Conservation (phyloP, 2,888 invertebrate genomes). For the Cephalotes varians region DNA sequence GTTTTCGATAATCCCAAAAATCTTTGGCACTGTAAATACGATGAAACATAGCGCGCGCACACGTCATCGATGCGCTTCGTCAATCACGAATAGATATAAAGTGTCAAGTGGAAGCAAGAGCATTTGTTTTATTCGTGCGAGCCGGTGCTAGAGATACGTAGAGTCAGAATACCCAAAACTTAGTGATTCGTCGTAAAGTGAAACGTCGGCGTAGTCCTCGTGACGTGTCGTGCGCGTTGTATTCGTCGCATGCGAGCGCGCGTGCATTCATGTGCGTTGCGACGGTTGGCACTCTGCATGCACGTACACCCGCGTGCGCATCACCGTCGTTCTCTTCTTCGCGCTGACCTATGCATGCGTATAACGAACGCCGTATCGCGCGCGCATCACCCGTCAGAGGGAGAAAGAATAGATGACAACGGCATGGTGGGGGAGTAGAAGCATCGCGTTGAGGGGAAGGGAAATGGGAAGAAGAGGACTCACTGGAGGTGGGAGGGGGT, state of each 20-base stretch:
- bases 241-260: not conserved
- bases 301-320: conserved; percentile 32
- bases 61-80: not conserved
- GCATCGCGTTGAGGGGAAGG: conserved; percentile 52
- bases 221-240: not conserved
- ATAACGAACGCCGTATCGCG: conserved; percentile 64
- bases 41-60: not conserved
- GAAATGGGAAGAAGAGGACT: conserved; percentile 66
- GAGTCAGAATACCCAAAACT: conserved; percentile 12
- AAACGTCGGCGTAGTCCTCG: conserved; percentile 16
- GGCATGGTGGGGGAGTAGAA: conserved; percentile 65
- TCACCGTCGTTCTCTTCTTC: conserved; percentile 51
- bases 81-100: not conserved
- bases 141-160: not conserved
- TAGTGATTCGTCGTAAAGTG: conserved; percentile 41
- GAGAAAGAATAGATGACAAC: conserved; percentile 67
- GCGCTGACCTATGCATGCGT: conserved; percentile 57
- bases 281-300: not conserved
- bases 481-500: conserved; percentile 80
- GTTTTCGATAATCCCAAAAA: not conserved
- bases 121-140: not conserved
- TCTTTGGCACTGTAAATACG: not conserved
- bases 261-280: not conserved
- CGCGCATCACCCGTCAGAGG: conserved; percentile 70
- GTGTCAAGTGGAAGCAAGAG: not conserved